Evolutionary conservation across 2,113 vertebrate genomes (phyloP), one percentile per base, ranked within the genome.

Genomic region (Rhinopomastus cyanomelas): DNA sequence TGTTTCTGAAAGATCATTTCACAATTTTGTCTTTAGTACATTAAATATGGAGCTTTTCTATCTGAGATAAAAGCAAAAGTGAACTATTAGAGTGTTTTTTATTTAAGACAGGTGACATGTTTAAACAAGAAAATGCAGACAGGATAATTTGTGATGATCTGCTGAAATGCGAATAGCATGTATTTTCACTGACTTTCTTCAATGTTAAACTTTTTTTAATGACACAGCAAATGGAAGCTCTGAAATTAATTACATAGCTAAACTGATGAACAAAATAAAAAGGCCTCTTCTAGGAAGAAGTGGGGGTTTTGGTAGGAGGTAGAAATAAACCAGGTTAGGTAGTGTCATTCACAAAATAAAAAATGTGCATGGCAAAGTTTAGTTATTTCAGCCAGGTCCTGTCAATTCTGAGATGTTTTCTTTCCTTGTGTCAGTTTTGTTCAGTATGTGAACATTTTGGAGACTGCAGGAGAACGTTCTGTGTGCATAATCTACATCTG

Each of bases 271-370:
- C 34, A 67, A 77, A 78, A 51, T 61, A 22, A 44, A 57, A 93
- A 36, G 39, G 3, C 6, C 17, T 51, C 0, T 32, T 1, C 8
- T 25, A 11, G 15, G 44, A 62, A 66, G 16, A 67, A 57, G 4
- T 23, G 5, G 4, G 0, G 0, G 2, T 22, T 62, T 71, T 74
- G 32, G 6, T 36, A 69, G 42, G 42, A 42, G 39, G 39, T 42
- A 42, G 39, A 42, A 77, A 36, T 61, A 36, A 88, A 56, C 22
- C 16, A 72, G 46, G 9, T 26, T 76, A 26, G 22, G 6, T 69
- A 57, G 56, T 12, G 20, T 20, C 3, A n/a, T 65, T 68, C 51
- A 64, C 19, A 44, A 84, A 84, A 48, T 69, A 22, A 20, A 80
- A 68, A 77, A 26, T 44, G 16, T n/a, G 1, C 5, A 56, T 87